Evolutionary conservation across 2,113 vertebrate species (phyloP), one percentile per base, ranked within the genome.

Genomic region (Glaucomys volans): DNA sequence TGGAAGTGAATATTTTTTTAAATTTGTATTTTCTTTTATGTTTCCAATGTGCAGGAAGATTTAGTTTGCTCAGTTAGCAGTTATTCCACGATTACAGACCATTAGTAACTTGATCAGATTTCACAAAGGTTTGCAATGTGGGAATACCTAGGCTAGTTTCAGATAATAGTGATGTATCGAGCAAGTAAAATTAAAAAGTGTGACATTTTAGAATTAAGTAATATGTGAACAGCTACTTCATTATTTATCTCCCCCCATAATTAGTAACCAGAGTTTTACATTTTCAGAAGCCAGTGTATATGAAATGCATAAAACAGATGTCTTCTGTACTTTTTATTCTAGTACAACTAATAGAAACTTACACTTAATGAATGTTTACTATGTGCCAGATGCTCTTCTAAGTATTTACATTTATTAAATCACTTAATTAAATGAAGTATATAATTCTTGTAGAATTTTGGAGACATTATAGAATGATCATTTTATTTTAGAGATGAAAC

Each of bases 401-500:
- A 72, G 9, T 17, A 28, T 67, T 71, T 83, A 11, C 1, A 24
- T 67, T 81, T 77, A 71, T 79, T 89, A 84, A 84, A 42, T 52
- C 37, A 74, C 18, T 90, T 84, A 83, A 37, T 84, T 86, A 12
- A 80, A 4, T 69, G 30, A 83, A 6, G n/a, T 67, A 32, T 69
- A 87, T 71, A 74, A 62, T 79, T 80, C 88, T 64, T 80, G 1
- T 37, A 74, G 71, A 91, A 94, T 82, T 81, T 52, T 40, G 40
- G 54, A 50, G 13, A 50, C 18, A 72, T 32, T 71, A 59, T 26
- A 47, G n/a, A 84, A 66, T 57, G 50, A 66, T 40, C 57, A 71
- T 84, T 91, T 66, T 72, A 35, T n/a, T 91, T 95, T 66, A 79
- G 59, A 74, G 44, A 40, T 67, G 44, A 83, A 66, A 37, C 37